A percentile compares a stretch with the other conserved stretches of the same genome.
phyloP scores from a whole-genome alignment of 2,113 vertebrate species.

The Nesoenas mayeri region DNA sequence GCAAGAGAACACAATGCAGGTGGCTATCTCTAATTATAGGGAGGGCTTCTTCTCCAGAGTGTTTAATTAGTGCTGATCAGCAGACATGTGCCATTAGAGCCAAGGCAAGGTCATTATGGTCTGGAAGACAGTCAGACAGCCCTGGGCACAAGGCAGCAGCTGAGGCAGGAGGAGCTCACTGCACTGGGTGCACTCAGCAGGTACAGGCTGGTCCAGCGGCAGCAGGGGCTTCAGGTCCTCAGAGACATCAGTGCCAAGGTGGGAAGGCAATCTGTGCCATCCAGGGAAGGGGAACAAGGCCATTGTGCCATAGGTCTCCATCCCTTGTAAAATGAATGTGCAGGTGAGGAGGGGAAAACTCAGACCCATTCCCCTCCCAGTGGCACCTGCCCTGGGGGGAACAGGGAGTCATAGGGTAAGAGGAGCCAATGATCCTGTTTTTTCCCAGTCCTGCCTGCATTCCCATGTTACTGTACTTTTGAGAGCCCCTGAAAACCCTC shows the following conservation, averaged over 20 bases:
- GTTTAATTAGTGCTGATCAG: neutral
- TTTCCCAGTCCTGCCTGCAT: neutral
- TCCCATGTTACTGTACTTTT: neutral
- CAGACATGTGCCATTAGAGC: neutral
- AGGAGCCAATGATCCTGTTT: neutral
- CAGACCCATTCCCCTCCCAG: neutral
- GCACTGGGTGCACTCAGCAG: neutral
- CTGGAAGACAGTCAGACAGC: neutral
- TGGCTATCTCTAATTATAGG: neutral
- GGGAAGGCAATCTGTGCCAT: neutral
- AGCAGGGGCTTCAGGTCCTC: neutral
- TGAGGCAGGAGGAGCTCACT: neutral
- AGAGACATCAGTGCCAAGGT: neutral
- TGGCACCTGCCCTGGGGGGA: neutral
- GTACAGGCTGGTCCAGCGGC: neutral
- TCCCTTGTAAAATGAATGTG: rapidly evolving
- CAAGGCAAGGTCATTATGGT: neutral
- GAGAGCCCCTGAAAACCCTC: neutral
- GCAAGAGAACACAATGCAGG: neutral
- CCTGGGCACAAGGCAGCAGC: neutral
- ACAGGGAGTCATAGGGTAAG: neutral
- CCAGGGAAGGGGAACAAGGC: neutral
- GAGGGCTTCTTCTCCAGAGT: neutral
- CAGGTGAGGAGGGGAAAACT: neutral
- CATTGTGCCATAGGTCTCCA: neutral